These are phyloP conservation scores for Riptortus pedestris DNA, from an alignment of 1,140 invertebrate species.

Conservation along the genomic window DNA sequence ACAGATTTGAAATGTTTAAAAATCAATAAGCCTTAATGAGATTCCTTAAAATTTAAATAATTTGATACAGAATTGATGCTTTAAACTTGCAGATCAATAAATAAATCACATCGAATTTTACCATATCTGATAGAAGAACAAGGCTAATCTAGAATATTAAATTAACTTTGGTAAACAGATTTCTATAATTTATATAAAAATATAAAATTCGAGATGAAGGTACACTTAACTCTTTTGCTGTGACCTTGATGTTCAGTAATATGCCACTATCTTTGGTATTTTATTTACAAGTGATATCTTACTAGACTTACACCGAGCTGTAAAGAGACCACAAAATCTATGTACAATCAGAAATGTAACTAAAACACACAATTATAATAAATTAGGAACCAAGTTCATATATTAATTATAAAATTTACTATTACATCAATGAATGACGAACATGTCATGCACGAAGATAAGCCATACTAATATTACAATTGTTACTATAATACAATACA, in stretches of 20 bases:
- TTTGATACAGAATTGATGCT: neutral
- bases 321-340: constrained; percentile 9
- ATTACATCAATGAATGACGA: constrained; percentile 7
- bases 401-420: constrained; percentile 22
- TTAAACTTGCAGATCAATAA: neutral
- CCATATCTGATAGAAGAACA: neutral
- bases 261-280: constrained; percentile 21
- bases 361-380: constrained; percentile 27
- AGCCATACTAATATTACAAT: constrained; percentile 3
- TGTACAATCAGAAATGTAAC: constrained; percentile 14
- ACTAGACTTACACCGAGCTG: constrained; percentile 8
- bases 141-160: constrained; percentile 3
- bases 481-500: constrained; percentile 16
- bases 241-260: constrained; percentile 1
- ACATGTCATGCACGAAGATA: constrained; percentile 8
- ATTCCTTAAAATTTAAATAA: neutral
- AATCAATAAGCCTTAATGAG: neutral
- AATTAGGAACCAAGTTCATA: constrained; percentile 29
- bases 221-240: constrained; percentile 7
- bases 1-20: neutral
- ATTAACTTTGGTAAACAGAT: constrained; percentile 12
- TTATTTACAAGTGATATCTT: constrained; percentile 22
- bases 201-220: constrained; percentile 12
- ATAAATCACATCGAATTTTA: neutral
- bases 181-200: constrained; percentile 7